phyloP scores from a whole-genome alignment of 2,888 invertebrate species.

The Hemithea aestivaria region DNA sequence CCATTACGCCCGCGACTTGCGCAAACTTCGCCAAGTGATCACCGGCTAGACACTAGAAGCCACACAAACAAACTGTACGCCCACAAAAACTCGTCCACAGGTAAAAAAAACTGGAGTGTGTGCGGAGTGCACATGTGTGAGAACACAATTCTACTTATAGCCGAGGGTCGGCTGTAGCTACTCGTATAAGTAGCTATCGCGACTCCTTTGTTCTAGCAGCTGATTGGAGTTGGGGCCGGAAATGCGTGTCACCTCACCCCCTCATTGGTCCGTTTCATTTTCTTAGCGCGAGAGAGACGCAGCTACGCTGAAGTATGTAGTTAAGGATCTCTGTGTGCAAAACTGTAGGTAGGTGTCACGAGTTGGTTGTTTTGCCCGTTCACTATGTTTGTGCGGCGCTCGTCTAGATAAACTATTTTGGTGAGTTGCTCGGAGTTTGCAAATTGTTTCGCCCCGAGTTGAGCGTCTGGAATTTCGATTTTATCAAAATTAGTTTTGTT shows the following conservation, averaged over 20 bases:
- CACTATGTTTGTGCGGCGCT: conserved; percentile 57
- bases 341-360: conserved; percentile 68
- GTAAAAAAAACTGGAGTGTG: conserved; percentile 62
- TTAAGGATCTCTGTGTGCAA: conserved; percentile 70
- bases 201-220: conserved; percentile 80
- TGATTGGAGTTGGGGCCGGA: conserved; percentile 79
- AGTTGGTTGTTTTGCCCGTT: conserved; percentile 59
- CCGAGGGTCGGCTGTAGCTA: conserved; percentile 66
- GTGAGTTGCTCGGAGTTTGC: conserved; percentile 52
- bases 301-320: conserved; percentile 69
- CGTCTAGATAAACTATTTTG: conserved; percentile 70
- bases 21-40: conserved; percentile 64
- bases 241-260: conserved; percentile 79
- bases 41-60: conserved; percentile 55
- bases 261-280: conserved; percentile 79
- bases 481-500: conserved; percentile 47
- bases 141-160: conserved; percentile 58
- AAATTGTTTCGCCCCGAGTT: conserved; percentile 61
- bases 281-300: conserved; percentile 77
- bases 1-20: conserved; percentile 56
- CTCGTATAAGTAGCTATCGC: conserved; percentile 77
- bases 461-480: conserved; percentile 51
- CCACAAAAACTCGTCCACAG: conserved; percentile 62
- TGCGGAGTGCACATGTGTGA: conserved; percentile 51
- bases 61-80: conserved; percentile 60